Evolutionary conservation across 2,888 invertebrate species (phyloP).

Genomic region (Heteromurus nitidus): DNA sequence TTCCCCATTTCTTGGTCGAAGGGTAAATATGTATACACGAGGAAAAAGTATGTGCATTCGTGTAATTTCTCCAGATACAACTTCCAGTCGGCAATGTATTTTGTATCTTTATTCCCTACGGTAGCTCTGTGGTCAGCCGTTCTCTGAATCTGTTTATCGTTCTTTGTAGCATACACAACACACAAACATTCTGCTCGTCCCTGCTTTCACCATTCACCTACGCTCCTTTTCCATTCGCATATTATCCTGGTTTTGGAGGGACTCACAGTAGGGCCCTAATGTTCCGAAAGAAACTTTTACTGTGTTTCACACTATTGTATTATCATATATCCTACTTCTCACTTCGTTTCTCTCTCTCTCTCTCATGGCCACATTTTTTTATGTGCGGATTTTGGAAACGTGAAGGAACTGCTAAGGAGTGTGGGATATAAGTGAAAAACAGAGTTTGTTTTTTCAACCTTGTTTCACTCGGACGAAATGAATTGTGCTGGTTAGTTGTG

Average conservation of each 20-base stretch:
- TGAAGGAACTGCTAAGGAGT: conserved; percentile 25
- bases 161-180: no score
- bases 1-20: neutral
- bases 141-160: conserved; percentile 12
- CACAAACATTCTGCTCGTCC: no score
- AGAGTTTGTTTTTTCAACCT: neutral
- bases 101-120: conserved; percentile 38
- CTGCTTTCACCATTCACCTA: no score
- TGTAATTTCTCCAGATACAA: conserved; percentile 26
- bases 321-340: no score
- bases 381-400: conserved; percentile 25
- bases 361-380: conserved; percentile 26
- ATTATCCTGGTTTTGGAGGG: no score
- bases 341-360: no score
- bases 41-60: neutral
- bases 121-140: conserved; percentile 42
- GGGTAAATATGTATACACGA: neutral
- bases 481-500: conserved; percentile 9
- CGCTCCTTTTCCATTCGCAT: no score
- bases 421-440: conserved; percentile 10
- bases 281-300: no score
- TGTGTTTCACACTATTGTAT: no score
- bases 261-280: no score
- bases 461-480: conserved; percentile 22
- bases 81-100: neutral